phyloP scores from a whole-genome alignment of 2,888 invertebrate genomes.

The Drosophila nigricruria region DNA sequence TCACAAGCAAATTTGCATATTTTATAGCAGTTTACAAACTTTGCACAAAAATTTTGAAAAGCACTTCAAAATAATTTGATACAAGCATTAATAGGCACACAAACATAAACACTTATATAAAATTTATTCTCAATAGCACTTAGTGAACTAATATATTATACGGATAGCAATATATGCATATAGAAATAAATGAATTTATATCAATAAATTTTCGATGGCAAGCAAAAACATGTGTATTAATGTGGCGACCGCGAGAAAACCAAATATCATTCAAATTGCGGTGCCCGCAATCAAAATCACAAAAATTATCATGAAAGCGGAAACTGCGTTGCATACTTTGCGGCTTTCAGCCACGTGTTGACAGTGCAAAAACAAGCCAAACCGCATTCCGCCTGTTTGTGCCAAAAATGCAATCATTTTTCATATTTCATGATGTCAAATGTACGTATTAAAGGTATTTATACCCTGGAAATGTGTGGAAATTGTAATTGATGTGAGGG shows the following conservation, averaged over 20 bases:
- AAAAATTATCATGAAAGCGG: slow-evolving; percentile 32
- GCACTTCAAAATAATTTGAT: not conserved
- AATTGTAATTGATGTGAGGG: not conserved
- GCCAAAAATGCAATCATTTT: slow-evolving; percentile 65
- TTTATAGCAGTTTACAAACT: not conserved
- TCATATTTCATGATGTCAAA: slow-evolving; percentile 38
- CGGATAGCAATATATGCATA: not conserved
- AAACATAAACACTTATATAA: not conserved
- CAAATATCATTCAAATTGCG: slow-evolving; percentile 75
- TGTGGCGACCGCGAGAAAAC: slow-evolving; percentile 48
- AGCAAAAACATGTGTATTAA: slow-evolving; percentile 19
- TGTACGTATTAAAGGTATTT: not conserved
- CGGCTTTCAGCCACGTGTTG: slow-evolving; percentile 58
- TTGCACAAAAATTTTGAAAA: too few relatives aligned
- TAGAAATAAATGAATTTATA: not conserved
- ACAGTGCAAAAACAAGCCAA: slow-evolving; percentile 48
- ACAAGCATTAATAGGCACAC: not conserved
- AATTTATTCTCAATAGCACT: slow-evolving; percentile 1
- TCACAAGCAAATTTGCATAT: not conserved
- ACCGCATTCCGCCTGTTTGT: slow-evolving; percentile 60
- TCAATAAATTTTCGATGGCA: not conserved
- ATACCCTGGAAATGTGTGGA: slow-evolving; percentile 13
- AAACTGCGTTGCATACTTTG: slow-evolving; percentile 51
- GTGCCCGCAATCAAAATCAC: slow-evolving; percentile 60
- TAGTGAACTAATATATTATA: not conserved